Evolutionary conservation across 2,113 vertebrate species (phyloP).

Genomic region (Hippoglossus stenolepis): DNA sequence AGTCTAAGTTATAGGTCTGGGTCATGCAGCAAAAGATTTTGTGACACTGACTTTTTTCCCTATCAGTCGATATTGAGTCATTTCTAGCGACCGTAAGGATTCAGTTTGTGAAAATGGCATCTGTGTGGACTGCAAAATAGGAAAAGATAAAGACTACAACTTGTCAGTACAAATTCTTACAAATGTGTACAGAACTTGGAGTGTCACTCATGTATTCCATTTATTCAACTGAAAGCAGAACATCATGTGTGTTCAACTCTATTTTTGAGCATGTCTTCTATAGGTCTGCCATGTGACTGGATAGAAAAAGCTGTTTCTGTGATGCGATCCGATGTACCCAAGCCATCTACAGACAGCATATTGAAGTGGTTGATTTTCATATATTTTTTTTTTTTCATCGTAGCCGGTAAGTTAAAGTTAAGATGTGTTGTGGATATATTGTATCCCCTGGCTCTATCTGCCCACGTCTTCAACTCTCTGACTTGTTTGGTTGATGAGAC

Average conservation of each 20-base stretch:
- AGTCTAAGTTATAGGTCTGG: not conserved
- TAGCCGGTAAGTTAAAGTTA: no score
- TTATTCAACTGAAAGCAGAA: not conserved
- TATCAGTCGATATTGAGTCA: not conserved
- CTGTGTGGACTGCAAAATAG: not conserved
- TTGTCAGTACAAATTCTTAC: not conserved
- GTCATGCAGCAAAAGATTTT: not conserved
- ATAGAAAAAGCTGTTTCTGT: no score
- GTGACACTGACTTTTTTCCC: not conserved
- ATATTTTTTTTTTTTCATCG: not conserved
- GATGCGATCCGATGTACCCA: no score
- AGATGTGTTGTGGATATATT: not conserved
- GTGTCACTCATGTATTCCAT: not conserved
- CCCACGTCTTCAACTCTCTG: slow-evolving; percentile 8
- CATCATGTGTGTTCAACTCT: no score
- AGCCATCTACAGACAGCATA: not conserved
- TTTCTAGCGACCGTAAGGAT: not conserved
- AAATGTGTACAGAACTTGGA: not conserved
- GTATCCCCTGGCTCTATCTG: not conserved
- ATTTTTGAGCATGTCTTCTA: no score
- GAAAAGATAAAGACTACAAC: no score
- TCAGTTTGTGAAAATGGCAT: not conserved
- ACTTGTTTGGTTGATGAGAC: slow-evolving; percentile 5
- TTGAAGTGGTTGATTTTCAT: not conserved
- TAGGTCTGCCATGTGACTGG: no score